Evolutionary conservation across 1,140 invertebrate genomes (phyloP), one percentile per base, ranked within the genome.

Genomic region (Caenorhabditis tropicalis): DNA sequence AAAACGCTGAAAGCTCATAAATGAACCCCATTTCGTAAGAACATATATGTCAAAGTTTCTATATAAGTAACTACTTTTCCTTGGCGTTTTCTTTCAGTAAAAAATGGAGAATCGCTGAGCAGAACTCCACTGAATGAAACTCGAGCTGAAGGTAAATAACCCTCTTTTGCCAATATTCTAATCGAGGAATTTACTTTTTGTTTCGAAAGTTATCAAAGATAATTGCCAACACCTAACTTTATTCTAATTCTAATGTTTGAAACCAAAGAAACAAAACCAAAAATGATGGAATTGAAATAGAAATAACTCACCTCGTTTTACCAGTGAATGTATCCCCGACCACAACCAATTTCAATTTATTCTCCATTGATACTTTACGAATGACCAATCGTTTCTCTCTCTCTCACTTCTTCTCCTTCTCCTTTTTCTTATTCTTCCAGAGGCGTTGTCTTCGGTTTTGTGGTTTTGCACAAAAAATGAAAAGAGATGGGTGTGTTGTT

Each of bases 301-400:
- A 65, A 85, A 82, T 27, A 6, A 58, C 51, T 80, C 24, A 87
- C 86, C 85, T 86, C 16, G 86, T 87, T 48, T 87, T 87, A 29
- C 86, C 86, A 33, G 85, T 86, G 51, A 51, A 87, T 10, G 85
- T 81, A 80, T 87, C 86, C 3, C 86, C 86, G 70, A 87, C 86
- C 24, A 87, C 86, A 21, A 87, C 86, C 85, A 87, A 48, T 49
- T 87, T 87, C 58, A 87, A 49, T 83, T 83, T 83, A 39, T 83
- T 86, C 80, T 86, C 85, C 85, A 86, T 86, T 74, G 65, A 74
- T 74, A 43, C 36, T 74, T 74, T 24, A 43, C 65, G 65, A 74
- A 43, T 74, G 36, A 74, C 43, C 65, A 74, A 43, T 74, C 36
- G 9, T 56, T 56, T 15, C 9, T 27, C 19, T 27, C n/a, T 51